A percentile compares a stretch with the other conserved stretches of the same genome.
These are phyloP conservation scores for Lophotriccus pileatus DNA, from an alignment of 2,797 vertebrate genomes.

Conservation along the genomic window DNA sequence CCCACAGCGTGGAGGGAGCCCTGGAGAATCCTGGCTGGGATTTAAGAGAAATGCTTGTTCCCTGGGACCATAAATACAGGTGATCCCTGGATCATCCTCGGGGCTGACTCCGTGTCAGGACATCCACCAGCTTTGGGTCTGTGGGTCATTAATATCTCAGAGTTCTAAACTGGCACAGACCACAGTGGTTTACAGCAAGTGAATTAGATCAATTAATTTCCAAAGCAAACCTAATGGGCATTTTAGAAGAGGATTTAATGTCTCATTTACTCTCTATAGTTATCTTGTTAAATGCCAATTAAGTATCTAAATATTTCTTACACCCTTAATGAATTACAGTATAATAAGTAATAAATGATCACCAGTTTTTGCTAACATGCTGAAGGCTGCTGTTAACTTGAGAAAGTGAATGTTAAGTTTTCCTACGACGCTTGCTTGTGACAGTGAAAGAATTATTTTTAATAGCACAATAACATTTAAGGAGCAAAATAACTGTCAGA, in stretches of 20 bases:
- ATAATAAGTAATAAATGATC: constrained; percentile 76
- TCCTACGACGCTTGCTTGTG: not conserved
- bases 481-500: not conserved
- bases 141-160: constrained; percentile 37
- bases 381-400: constrained; percentile 46
- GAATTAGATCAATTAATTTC: constrained; percentile 81
- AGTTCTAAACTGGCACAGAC: constrained; percentile 54
- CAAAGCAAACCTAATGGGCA: constrained; percentile 77
- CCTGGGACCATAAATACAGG: not conserved
- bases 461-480: not conserved
- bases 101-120: not conserved
- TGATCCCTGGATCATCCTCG: not conserved
- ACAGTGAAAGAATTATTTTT: not conserved
- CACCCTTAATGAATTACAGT: constrained; percentile 77
- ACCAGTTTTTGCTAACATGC: constrained; percentile 45
- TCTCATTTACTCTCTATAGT: constrained; percentile 79
- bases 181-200: constrained; percentile 72
- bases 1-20: accelerated
- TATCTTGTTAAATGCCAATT: constrained; percentile 83
- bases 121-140: not conserved
- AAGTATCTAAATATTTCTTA: constrained; percentile 83
- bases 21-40: not conserved
- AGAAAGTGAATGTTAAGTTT: not conserved
- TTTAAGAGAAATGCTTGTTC: not conserved
- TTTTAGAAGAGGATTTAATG: constrained; percentile 82